These are phyloP conservation scores for Nomada hirtipes DNA, from an alignment of 2,888 invertebrate species.

Conservation along the genomic window DNA sequence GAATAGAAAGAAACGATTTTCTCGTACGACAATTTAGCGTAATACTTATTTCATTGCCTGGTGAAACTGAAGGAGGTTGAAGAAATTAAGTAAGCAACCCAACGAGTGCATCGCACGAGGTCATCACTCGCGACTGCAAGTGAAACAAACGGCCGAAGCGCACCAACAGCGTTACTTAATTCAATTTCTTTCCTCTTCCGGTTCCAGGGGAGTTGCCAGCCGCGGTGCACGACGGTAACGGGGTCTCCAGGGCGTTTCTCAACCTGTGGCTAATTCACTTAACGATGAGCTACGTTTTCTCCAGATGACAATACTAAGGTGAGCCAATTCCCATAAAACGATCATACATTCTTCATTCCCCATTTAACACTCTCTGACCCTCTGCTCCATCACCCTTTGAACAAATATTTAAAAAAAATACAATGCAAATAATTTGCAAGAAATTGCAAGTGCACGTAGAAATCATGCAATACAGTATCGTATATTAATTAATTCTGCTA, in stretches of 20 bases:
- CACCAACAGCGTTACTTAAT: conserved; percentile 12
- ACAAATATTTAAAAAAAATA: too few relatives aligned
- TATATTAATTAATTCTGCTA: too few relatives aligned
- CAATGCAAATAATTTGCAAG: too few relatives aligned
- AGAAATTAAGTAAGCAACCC: background rate
- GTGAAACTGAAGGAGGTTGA: background rate
- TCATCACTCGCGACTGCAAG: background rate
- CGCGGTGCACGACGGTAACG: conserved; percentile 83
- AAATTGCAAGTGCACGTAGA: too few relatives aligned
- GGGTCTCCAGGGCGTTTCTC: conserved; percentile 82
- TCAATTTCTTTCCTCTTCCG: conserved; percentile 36
- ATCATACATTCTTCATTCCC: background rate
- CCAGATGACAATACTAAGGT: conserved; percentile 84
- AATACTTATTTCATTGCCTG: too few relatives aligned
- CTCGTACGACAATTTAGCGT: background rate
- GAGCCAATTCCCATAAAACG: conserved; percentile 36
- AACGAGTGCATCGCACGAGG: background rate
- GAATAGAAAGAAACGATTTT: background rate
- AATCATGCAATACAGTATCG: too few relatives aligned
- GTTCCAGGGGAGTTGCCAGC: conserved; percentile 83
- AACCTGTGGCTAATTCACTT: conserved; percentile 83
- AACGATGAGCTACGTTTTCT: conserved; percentile 82
- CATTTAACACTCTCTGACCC: too few relatives aligned
- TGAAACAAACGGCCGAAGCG: conserved; percentile 12
- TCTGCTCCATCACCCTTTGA: too few relatives aligned